phyloP scores from a whole-genome alignment of 64 coral and sea anemone species.

The Porites lutea region DNA sequence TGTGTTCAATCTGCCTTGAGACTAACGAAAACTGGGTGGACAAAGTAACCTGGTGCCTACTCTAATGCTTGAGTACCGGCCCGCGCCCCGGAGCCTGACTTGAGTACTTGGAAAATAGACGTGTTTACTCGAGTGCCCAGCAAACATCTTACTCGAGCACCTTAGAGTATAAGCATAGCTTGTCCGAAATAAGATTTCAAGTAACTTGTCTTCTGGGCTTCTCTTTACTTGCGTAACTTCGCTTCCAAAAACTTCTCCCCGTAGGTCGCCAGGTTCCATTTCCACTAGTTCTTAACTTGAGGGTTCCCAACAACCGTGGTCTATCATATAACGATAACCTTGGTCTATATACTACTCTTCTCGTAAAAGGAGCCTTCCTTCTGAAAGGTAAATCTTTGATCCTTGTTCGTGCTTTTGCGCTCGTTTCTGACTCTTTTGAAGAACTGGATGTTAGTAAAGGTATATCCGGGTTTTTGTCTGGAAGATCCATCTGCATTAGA shows the following conservation, averaged over 20 bases:
- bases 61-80: no score
- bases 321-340: neutral
- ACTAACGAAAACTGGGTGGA: no score
- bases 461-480: constrained; percentile 62
- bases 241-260: neutral
- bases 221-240: neutral
- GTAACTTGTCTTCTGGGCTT: neutral
- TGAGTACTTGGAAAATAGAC: no score
- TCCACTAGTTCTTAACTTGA: neutral
- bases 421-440: neutral
- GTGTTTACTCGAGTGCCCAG: no score
- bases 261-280: neutral
- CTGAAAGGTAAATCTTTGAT: neutral
- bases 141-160: no score
- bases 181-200: no score
- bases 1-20: no score
- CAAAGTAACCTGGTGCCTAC: no score
- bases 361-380: neutral
- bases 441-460: constrained; percentile 20
- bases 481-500: constrained; percentile 51
- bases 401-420: neutral
- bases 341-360: neutral
- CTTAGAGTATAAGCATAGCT: no score
- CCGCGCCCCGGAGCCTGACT: no score
- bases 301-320: constrained; percentile 2